A percentile compares a stretch with the other conserved stretches of the same genome.
Evolutionary conservation across 2,888 invertebrate species (phyloP).

Genomic region (Heteromyza rotundicornis): DNA sequence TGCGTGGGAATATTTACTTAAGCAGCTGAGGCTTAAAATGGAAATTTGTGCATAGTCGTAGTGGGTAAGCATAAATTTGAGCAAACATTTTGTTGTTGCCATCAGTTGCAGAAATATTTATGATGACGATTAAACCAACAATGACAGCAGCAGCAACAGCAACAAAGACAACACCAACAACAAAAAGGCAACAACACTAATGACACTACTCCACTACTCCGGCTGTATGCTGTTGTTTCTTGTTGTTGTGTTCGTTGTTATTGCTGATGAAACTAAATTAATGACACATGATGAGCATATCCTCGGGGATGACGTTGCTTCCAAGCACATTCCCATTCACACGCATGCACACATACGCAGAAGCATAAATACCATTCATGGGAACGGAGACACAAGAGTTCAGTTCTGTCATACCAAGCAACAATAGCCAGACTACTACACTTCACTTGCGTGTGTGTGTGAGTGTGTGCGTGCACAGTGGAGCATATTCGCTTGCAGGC

Average conservation of each 20-base stretch:
- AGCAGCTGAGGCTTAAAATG: background rate
- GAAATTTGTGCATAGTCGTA: background rate
- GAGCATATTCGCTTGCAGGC: slow-evolving; percentile 19
- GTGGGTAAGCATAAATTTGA: background rate
- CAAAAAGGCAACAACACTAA: slow-evolving; percentile 10
- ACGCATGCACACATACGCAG: slow-evolving; percentile 12
- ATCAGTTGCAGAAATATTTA: slow-evolving; percentile 7
- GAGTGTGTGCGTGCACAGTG: too few relatives aligned
- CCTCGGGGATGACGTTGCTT: background rate
- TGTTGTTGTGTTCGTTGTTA: slow-evolving; percentile 2
- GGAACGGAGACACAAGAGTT: too few relatives aligned
- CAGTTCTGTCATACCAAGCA: too few relatives aligned
- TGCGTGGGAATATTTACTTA: too few relatives aligned
- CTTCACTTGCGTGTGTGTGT: slow-evolving; percentile 16
- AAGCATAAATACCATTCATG: slow-evolving; percentile 4
- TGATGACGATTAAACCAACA: slow-evolving; percentile 11
- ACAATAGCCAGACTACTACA: background rate
- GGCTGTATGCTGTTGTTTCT: background rate
- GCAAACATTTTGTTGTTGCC: background rate
- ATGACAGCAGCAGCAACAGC: background rate
- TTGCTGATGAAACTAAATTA: slow-evolving; percentile 19
- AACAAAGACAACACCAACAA: slow-evolving; percentile 3
- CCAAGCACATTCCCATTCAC: background rate
- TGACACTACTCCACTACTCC: background rate
- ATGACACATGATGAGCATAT: slow-evolving; percentile 16